Percentiles rank a stretch among this genome's conserved stretches.
phyloP scores from a whole-genome alignment of 2,888 invertebrate genomes.

The Troides aeacus region DNA sequence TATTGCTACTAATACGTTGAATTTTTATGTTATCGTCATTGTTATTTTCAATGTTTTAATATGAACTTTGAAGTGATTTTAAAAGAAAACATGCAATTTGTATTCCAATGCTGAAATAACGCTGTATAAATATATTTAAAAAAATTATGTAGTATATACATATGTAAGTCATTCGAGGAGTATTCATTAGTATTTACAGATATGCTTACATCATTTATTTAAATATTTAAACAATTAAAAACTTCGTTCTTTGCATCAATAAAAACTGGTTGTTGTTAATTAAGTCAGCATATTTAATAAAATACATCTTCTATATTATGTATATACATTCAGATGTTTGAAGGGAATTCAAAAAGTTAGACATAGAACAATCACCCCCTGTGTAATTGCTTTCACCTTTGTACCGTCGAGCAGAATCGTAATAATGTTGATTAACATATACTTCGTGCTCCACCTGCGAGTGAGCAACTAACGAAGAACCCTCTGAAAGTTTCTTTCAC shows the following conservation, averaged over 20 bases:
- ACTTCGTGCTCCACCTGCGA: slow-evolving; percentile 49
- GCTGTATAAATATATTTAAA: no score
- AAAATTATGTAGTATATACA: no score
- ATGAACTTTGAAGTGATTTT: neutral
- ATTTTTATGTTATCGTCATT: neutral
- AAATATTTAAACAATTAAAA: no score
- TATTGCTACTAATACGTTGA: neutral
- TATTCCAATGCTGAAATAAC: neutral
- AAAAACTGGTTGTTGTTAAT: neutral
- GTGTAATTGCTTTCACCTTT: slow-evolving; percentile 21
- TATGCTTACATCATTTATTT: neutral
- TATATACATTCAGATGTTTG: neutral
- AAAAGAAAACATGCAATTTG: neutral
- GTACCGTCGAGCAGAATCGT: slow-evolving; percentile 30
- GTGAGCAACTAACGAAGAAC: slow-evolving; percentile 73
- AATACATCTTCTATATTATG: neutral
- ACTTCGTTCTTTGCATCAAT: neutral
- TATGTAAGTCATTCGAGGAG: no score
- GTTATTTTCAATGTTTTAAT: neutral
- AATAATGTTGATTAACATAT: slow-evolving; percentile 44
- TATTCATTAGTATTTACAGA: no score
- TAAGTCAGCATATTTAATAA: neutral
- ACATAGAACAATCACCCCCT: neutral
- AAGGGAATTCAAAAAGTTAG: slow-evolving; percentile 3
- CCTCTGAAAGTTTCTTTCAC: slow-evolving; percentile 67